Conservation (phyloP, 1,140 invertebrate genomes). For the Rhizoglyphus robini region DNA sequence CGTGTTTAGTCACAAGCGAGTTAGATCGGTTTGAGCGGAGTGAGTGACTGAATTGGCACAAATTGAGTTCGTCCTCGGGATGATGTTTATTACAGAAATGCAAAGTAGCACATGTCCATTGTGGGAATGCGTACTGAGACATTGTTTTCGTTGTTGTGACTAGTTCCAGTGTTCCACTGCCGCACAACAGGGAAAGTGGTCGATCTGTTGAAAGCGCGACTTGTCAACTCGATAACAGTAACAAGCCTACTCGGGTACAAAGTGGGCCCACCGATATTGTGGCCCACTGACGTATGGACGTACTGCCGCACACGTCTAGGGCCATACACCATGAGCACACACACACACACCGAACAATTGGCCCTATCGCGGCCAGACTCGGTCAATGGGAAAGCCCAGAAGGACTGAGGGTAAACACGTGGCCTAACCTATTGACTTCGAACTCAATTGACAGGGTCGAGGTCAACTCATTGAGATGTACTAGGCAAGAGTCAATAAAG, state of each 20-base stretch:
- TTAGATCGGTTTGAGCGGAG: neutral
- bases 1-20: neutral
- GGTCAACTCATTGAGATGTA: neutral
- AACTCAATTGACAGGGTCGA: slow-evolving; percentile 3
- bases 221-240: neutral
- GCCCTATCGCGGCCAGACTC: neutral
- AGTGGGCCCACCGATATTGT: neutral
- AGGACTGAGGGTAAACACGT: too few relatives aligned
- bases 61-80: neutral
- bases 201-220: neutral
- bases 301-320: too few relatives aligned
- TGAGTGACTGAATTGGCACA: neutral
- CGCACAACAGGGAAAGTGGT: neutral
- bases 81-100: too few relatives aligned
- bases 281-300: neutral
- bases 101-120: too few relatives aligned
- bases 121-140: too few relatives aligned
- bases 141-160: too few relatives aligned
- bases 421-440: neutral
- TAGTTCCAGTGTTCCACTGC: too few relatives aligned
- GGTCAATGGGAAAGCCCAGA: neutral
- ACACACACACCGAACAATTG: neutral
- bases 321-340: too few relatives aligned
- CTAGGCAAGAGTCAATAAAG: neutral
- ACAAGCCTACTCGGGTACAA: neutral